Evolutionary conservation across 2,113 vertebrate genomes (phyloP), one percentile per base, ranked within the genome.

Genomic region (Melanostigma gelatinosum): DNA sequence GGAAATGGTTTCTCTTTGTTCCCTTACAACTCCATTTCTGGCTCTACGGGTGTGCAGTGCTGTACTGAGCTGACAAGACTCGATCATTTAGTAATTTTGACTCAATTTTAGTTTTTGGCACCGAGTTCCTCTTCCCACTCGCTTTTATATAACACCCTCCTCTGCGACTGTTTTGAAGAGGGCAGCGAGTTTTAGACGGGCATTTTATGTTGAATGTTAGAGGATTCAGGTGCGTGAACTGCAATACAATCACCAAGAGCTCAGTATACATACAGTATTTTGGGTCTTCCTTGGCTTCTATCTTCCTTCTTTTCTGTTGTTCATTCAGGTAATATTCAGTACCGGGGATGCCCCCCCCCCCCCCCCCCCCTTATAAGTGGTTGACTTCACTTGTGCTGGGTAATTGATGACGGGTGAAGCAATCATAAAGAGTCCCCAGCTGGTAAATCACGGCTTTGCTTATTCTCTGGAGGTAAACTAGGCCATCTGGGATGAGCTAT

Each of bases 71-170:
- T 75, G 75, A 88, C 84, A 83, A 69, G 40, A 81, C 77, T 78
- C 62, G 75, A 79, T 91, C 84, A 80, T 86, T 89, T 83, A 81
- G 66, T 72, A 74, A 84, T 77, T 84, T 75, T 84, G 44, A 72
- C 82, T 84, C 61, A 46, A 65, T 55, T 62, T 75, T 67, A 72
- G 44, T 62, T 60, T 72, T 66, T 87, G 81, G 74, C 55, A 2
- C 70, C 70, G 57, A 82, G 81, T 58, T 80, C 3, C 16, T 69
- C 87, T 84, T 87, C 92, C 91, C 84, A 91, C 89, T 88, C 70
- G n/a, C 72, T 82, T 92, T 92, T 90, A 91, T 76, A 63, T 91
- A 92, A 91, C 88, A 87, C 6, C 60, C 79, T 92, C 84, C 82
- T 85, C 79, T 77, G 79, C 24, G 34, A 71, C 60, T 80, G 71